Base-by-base conservation (phyloP, 1,140 invertebrate genomes). In the Brachionus koreanus region DNA sequence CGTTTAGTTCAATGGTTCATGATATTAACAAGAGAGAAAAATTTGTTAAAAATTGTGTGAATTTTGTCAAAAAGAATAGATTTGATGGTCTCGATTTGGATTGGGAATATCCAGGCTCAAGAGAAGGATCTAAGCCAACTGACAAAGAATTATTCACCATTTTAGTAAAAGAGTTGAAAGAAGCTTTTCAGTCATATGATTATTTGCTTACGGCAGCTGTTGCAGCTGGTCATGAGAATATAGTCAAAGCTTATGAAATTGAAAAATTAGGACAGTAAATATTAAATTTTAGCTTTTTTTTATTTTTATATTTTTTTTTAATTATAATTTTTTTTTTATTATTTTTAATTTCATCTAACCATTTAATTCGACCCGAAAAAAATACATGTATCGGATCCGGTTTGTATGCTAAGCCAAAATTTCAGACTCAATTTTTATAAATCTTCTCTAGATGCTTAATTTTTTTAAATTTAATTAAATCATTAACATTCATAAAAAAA, bases 231-330 rank as follows among this genome's bases (percentile, higher is more conserved):
- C 93, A 95, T 83, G 93, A 95, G 85, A 95, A 96, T 85, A 93
- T 97, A 65, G 93, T 96, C 85, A 95, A 95, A 87, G 95, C 94
- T 83, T 98, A 95, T 86, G 95, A 98, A 85, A 90, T 98, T 29
- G 92, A 92, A 19, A 92, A 92, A 84, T 87, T 98, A 13, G 93
- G 94, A 85, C 92, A 93, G 91, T 95, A 88, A 49, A 23, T 43
- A n/a, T 43, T 2, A 29, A 29, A 29, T 29, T 29, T 29, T 29
- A 29, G 3, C 1, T 2, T 29, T 29, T 2, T 29, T 29, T 29
- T 29, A 29, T 29, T 29, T 29, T 29, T 29, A 29, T 29, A n/a
- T n/a, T n/a, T n/a, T n/a, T n/a, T n/a, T n/a, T n/a, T n/a, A n/a
- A n/a, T n/a, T n/a, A n/a, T n/a, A n/a, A n/a, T n/a, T n/a, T n/a